A percentile compares a stretch with the other conserved stretches of the same genome.
These are phyloP conservation scores for Lottia scabra DNA, from an alignment of 2,888 invertebrate species.

Conservation along the genomic window DNA sequence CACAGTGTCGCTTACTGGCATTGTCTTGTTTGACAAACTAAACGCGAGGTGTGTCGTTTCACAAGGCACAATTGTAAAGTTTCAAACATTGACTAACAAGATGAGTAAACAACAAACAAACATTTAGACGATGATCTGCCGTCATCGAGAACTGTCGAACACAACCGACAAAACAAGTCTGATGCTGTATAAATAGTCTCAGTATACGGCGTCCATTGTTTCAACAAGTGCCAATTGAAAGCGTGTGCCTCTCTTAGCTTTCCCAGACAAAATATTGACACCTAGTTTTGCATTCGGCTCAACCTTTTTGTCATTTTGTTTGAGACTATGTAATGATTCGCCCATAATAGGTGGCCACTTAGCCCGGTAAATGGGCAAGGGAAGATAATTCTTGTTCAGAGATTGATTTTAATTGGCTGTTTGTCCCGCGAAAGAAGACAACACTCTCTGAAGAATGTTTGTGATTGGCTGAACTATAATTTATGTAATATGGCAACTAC, in stretches of 20 bases:
- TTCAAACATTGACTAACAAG: neutral
- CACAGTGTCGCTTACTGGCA: neutral
- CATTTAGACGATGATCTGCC: neutral
- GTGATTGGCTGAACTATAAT: no score
- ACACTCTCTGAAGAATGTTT: no score
- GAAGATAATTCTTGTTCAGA: no score
- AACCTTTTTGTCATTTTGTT: no score
- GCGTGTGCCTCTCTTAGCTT: conserved; percentile 6
- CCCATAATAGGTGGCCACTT: no score
- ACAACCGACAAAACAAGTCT: neutral
- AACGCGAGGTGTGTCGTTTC: neutral
- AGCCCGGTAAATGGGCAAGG: no score
- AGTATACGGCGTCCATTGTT: neutral
- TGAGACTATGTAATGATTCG: no score
- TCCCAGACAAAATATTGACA: conserved; percentile 1
- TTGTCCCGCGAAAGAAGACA: no score
- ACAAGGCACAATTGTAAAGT: conserved; percentile 5
- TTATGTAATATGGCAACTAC: no score
- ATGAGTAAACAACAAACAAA: neutral
- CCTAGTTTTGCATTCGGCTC: neutral
- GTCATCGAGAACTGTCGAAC: neutral
- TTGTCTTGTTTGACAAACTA: neutral
- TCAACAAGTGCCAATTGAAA: conserved; percentile 3
- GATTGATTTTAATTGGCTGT: no score
- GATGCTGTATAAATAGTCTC: neutral